A percentile compares a stretch with the other conserved stretches of the same genome.
Conservation (phyloP, 2,797 vertebrate species). For the Phrynocephalus vlangalii region DNA sequence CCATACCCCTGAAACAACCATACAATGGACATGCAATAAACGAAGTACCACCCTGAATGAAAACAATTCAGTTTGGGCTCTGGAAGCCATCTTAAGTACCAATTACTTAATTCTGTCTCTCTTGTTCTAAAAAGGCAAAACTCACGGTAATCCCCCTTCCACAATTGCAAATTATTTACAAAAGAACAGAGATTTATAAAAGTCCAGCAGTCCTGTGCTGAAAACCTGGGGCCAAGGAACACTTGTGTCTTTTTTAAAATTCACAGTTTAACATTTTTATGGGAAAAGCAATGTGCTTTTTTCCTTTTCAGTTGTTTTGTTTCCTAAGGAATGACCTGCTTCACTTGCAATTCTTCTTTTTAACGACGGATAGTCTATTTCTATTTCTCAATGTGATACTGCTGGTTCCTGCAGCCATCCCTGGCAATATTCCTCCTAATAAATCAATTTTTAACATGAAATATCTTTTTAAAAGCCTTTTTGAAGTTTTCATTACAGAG, state of each 20-base stretch:
- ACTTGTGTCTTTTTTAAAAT: not conserved
- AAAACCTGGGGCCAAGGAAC: constrained; percentile 32
- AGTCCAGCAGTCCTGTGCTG: constrained; percentile 32
- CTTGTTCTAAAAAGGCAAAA: constrained; percentile 27
- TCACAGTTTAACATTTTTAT: not conserved
- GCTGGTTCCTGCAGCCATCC: not conserved
- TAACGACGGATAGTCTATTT: constrained; percentile 33
- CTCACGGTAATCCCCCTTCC: not conserved
- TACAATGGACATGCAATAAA: not conserved
- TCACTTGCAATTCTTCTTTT: constrained; percentile 11
- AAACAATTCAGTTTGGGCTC: constrained; percentile 17
- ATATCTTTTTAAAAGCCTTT: constrained; percentile 91
- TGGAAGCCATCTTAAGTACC: not conserved
- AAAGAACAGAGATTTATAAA: constrained; percentile 14
- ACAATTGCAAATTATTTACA: constrained; percentile 11
- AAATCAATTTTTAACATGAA: constrained; percentile 75
- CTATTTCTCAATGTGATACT: constrained; percentile 3
- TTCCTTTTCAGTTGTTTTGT: not conserved
- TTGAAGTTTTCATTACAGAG: constrained; percentile 97
- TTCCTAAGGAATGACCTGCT: constrained; percentile 15
- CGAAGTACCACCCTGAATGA: not conserved
- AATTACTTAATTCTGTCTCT: constrained; percentile 20
- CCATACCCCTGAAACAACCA: not conserved
- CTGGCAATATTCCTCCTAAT: accelerated
- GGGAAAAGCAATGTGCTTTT: accelerated